Percentiles rank a stretch among this genome's conserved stretches.
These are phyloP conservation scores for Drosophila hydei DNA, from an alignment of 1,140 invertebrate genomes.

Conservation along the genomic window DNA sequence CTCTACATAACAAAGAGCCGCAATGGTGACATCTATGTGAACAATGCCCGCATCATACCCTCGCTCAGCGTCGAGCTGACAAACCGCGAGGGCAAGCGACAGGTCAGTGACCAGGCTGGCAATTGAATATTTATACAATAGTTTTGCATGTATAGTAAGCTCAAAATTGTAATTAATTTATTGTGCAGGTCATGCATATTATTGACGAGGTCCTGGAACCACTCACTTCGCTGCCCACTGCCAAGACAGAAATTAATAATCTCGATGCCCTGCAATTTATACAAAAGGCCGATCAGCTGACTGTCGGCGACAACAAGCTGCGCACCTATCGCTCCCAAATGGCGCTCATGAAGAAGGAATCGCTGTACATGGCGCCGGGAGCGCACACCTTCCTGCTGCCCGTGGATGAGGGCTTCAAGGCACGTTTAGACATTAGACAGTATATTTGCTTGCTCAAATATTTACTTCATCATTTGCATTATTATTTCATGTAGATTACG, in stretches of 20 bases:
- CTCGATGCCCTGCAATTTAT: slow-evolving; percentile 91
- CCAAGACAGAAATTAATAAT: slow-evolving; percentile 88
- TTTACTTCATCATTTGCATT: neutral
- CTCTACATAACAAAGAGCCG: slow-evolving; percentile 90
- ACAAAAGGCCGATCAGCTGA: slow-evolving; percentile 89
- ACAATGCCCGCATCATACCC: slow-evolving; percentile 90
- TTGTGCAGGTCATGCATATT: slow-evolving; percentile 89
- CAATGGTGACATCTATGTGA: slow-evolving; percentile 90
- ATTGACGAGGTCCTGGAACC: slow-evolving; percentile 92
- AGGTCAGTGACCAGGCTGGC: slow-evolving; percentile 85
- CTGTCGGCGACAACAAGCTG: slow-evolving; percentile 87
- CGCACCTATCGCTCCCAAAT: slow-evolving; percentile 91
- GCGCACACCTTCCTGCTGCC: slow-evolving; percentile 95
- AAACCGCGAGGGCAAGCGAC: slow-evolving; percentile 86
- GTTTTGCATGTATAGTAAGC: neutral
- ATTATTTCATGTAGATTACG: slow-evolving; percentile 84
- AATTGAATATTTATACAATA: slow-evolving; percentile 1
- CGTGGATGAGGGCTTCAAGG: slow-evolving; percentile 93
- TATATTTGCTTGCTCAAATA: neutral
- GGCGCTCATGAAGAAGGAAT: slow-evolving; percentile 88
- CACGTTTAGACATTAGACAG: neutral
- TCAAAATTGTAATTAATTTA: neutral
- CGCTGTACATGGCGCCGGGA: slow-evolving; percentile 90
- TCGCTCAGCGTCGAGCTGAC: slow-evolving; percentile 87
- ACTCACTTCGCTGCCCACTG: slow-evolving; percentile 86